Conservation (phyloP, 2,888 invertebrate genomes). For the Tryphoninae sp. region DNA sequence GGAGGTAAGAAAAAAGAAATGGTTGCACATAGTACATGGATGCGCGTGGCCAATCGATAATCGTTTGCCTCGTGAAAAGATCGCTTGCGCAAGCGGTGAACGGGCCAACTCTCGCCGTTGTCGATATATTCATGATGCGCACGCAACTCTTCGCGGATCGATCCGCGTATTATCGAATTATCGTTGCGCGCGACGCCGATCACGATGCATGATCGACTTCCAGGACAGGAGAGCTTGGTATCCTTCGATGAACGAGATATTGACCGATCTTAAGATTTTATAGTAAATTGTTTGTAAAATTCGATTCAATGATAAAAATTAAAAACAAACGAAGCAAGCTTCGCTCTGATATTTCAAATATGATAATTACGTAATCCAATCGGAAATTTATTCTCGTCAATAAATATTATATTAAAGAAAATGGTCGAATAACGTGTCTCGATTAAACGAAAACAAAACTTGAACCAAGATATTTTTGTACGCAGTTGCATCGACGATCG, state of each 20-base stretch:
- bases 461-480: constrained; percentile 24
- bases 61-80: constrained; percentile 68
- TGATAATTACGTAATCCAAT: too few species aligned
- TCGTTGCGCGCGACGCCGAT: constrained; percentile 61
- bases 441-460: constrained; percentile 12
- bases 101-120: constrained; percentile 32
- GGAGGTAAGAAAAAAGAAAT: constrained; percentile 16
- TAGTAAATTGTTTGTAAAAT: background rate
- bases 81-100: constrained; percentile 33
- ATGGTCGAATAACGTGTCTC: background rate
- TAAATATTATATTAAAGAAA: background rate
- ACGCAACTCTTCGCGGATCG: constrained; percentile 58
- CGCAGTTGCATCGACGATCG: constrained; percentile 5
- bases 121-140: constrained; percentile 17
- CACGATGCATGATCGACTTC: constrained; percentile 47
- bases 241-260: background rate
- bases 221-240: constrained; percentile 18
- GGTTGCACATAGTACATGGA: constrained; percentile 66
- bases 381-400: background rate
- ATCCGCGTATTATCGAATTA: constrained; percentile 72
- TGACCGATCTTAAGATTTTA: too few species aligned
- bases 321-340: background rate
- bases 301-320: background rate
- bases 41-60: constrained; percentile 77
- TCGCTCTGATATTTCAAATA: background rate